Evolutionary conservation across 2,888 invertebrate genomes (phyloP).

Genomic region (Calameuta idolon): DNA sequence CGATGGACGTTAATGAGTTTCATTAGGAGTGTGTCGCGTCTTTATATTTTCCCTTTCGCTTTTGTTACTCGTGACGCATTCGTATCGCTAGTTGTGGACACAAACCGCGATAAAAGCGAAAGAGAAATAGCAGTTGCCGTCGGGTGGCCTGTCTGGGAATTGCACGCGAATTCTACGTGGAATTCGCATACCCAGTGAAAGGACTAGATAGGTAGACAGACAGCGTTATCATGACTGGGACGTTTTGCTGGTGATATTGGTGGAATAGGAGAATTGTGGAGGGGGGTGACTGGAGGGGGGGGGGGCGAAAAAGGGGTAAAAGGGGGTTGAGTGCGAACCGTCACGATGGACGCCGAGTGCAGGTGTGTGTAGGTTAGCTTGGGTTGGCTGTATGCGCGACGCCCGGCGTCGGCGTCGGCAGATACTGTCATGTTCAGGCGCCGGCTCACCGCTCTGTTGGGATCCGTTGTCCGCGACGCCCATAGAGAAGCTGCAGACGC

Average conservation of each 20-base stretch:
- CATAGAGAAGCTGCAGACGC: background rate
- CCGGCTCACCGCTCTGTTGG: slow-evolving; percentile 39
- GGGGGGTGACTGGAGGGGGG: slow-evolving; percentile 1
- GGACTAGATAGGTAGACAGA: background rate
- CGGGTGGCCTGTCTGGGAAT: background rate
- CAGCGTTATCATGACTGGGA: background rate
- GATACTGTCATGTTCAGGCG: slow-evolving; percentile 61
- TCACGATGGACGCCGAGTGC: slow-evolving; percentile 7
- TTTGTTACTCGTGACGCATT: background rate
- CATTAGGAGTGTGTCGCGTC: background rate
- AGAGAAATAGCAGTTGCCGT: background rate
- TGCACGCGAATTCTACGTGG: background rate
- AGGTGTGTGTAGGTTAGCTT: background rate
- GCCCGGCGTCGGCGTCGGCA: slow-evolving; percentile 49
- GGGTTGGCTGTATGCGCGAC: slow-evolving; percentile 17
- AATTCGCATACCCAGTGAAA: background rate
- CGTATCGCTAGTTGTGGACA: background rate
- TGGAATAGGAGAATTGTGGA: background rate
- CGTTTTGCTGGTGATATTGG: background rate
- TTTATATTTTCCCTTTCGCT: background rate
- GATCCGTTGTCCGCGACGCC: slow-evolving; percentile 3
- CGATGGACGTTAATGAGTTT: background rate
- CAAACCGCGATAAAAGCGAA: background rate
- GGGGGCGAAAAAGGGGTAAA: slow-evolving; percentile 16
- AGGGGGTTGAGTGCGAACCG: slow-evolving; percentile 6